Evolutionary conservation across 2,797 vertebrate genomes (phyloP).

Genomic region (Huso huso): DNA sequence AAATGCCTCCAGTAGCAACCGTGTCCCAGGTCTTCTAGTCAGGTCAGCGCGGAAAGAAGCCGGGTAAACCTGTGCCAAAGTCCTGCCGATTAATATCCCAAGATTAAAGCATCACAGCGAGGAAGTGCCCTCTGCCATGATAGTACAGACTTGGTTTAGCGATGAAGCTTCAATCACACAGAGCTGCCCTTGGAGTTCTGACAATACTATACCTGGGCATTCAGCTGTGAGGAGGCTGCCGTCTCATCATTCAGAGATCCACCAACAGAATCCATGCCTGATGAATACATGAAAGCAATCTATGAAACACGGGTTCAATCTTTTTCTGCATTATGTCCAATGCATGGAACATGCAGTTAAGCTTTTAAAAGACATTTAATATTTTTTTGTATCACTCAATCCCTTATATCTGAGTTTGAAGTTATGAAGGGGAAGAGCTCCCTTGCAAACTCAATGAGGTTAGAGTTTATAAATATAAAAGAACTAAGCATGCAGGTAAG

Average conservation of each 20-base stretch:
- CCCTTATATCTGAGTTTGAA: not conserved
- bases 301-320: too few relatives aligned
- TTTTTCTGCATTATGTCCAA: too few relatives aligned
- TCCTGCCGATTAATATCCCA: too few relatives aligned
- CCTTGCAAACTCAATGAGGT: not conserved
- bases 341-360: too few relatives aligned
- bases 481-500: slow-evolving; percentile 11
- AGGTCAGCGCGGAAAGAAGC: too few relatives aligned
- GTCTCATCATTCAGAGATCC: not conserved
- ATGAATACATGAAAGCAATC: not conserved
- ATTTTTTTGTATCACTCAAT: not conserved
- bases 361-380: not conserved
- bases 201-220: not conserved
- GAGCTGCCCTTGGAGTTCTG: slow-evolving; percentile 8
- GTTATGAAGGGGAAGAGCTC: not conserved
- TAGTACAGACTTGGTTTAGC: slow-evolving; percentile 23
- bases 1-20: not conserved
- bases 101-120: slow-evolving; percentile 17
- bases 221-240: not conserved
- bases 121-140: slow-evolving; percentile 23
- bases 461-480: slow-evolving; percentile 10
- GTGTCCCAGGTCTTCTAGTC: too few relatives aligned
- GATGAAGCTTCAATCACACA: too few relatives aligned
- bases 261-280: not conserved
- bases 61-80: too few relatives aligned